Evolutionary conservation across 2,797 vertebrate species (phyloP), one percentile per base, ranked within the genome.

Genomic region (Gymnothorax reevesii): DNA sequence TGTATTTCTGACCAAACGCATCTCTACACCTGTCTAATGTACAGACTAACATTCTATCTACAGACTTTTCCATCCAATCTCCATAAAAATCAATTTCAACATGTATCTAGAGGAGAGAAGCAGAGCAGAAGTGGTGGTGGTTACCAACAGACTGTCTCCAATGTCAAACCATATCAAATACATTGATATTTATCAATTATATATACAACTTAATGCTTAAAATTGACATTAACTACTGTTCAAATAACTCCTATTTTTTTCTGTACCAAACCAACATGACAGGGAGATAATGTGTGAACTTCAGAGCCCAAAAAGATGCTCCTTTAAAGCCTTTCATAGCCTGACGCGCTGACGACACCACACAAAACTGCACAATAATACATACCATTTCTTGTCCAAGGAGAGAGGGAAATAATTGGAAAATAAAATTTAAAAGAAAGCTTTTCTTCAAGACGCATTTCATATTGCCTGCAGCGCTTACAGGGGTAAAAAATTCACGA

Each of bases 141-240:
- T 12, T 42, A 77, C 89, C 84, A 59, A 84, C 87, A 87, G 86
- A 84, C 89, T 86, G 54, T 57, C 71, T 87, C 71, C 71, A 10
- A 84, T 84, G 77, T 84, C 57, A 84, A 52, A 57, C 69, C 55
- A 84, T 79, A 85, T 83, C 88, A 91, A 88, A 89, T 75, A 79
- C 17, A 88, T 90, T 89, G 83, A 90, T 88, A 73, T 42, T 42
- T 42, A 42, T 42, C 88, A 91, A 88, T 89, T 79, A 79, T 15
- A 88, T 90, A 89, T 84, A 90, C 89, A 73, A 71, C 85, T 85
- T 87, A 92, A 89, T 92, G 86, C 90, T 89, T 92, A 88, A 60
- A 64, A 57, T 42, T 2, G n/a, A 27, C 5, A 54, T 90, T 84
- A 91, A 87, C 84, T 87, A 88, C 84, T 84, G 80, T 59, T 27